Conservation (phyloP, 2,888 invertebrate species). For the Panzeria rudis region DNA sequence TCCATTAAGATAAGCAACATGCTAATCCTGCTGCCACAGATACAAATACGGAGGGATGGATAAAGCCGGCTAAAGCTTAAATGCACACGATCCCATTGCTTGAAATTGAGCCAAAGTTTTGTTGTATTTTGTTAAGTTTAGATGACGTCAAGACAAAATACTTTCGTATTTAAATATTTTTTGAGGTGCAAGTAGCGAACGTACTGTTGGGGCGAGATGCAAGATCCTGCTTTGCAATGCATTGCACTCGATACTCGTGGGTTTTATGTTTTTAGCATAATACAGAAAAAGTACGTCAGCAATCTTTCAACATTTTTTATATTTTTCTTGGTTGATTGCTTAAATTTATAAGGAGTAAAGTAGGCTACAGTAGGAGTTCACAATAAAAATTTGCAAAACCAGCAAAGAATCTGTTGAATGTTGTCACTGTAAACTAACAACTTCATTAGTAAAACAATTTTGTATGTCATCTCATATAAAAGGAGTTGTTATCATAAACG, state of each 20-base stretch:
- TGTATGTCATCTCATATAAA: slow-evolving; percentile 4
- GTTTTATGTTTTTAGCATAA: slow-evolving; percentile 38
- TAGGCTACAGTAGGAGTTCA: slow-evolving; percentile 43
- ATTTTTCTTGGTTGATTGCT: slow-evolving; percentile 3
- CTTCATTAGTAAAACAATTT: slow-evolving; percentile 49
- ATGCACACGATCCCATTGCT: slow-evolving; percentile 10
- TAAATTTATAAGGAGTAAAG: neutral
- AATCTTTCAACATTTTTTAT: slow-evolving; percentile 37
- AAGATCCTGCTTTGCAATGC: neutral
- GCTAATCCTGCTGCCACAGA: slow-evolving; percentile 20
- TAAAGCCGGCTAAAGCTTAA: neutral
- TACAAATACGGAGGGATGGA: neutral
- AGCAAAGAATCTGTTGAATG: slow-evolving; percentile 10
- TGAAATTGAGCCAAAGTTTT: slow-evolving; percentile 1
- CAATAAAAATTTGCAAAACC: neutral
- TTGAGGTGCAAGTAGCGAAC: neutral
- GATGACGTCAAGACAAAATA: slow-evolving; percentile 32
- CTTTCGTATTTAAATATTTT: slow-evolving; percentile 40
- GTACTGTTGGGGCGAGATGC: neutral
- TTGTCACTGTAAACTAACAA: slow-evolving; percentile 49
- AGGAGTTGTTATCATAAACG: slow-evolving; percentile 49
- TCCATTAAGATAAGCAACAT: slow-evolving; percentile 61
- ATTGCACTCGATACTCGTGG: slow-evolving; percentile 34
- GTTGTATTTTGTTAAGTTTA: slow-evolving; percentile 16
- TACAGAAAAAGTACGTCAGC: slow-evolving; percentile 43